phyloP scores from a whole-genome alignment of 37 sponge, comb jelly and placozoan genomes.

The Hormiphora californensis region DNA sequence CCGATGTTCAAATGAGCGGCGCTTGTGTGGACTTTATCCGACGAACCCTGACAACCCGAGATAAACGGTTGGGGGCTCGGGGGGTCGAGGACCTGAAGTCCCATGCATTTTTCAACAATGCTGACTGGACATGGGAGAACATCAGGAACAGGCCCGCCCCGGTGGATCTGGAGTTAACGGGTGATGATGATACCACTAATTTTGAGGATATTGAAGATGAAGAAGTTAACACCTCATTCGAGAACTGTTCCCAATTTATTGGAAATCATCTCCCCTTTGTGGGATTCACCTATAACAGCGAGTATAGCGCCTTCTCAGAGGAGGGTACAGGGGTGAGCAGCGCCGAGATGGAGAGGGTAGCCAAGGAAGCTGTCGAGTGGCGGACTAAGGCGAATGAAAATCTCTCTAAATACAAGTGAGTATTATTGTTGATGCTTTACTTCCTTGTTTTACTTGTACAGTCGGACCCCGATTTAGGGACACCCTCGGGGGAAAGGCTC shows the following conservation, averaged over 20 bases:
- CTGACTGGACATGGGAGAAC: conserved; percentile 76
- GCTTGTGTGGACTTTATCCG: conserved; percentile 73
- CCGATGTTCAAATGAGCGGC: conserved; percentile 61
- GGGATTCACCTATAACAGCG: conserved; percentile 85
- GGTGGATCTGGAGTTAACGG: conserved; percentile 71
- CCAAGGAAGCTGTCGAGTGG: not conserved
- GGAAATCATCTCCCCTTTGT: conserved; percentile 96
- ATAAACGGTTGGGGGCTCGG: conserved; percentile 64
- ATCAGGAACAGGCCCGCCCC: conserved; percentile 76
- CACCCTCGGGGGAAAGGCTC: no score
- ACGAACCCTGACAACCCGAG: conserved; percentile 61
- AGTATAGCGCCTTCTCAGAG: not conserved
- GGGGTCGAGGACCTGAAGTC: conserved; percentile 65
- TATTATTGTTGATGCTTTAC: not conserved
- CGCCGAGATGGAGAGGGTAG: not conserved
- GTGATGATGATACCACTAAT: conserved; percentile 84
- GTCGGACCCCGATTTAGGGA: no score
- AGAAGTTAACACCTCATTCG: conserved; percentile 2
- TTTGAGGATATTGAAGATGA: conserved; percentile 86
- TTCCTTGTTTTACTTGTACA: not conserved
- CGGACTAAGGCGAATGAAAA: not conserved
- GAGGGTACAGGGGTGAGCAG: not conserved
- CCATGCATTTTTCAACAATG: conserved; percentile 73
- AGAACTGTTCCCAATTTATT: conserved; percentile 58
- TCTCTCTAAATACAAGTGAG: conserved; percentile 24